Base-by-base conservation (phyloP, 2,888 invertebrate species). In the Cartodere bifasciata region DNA sequence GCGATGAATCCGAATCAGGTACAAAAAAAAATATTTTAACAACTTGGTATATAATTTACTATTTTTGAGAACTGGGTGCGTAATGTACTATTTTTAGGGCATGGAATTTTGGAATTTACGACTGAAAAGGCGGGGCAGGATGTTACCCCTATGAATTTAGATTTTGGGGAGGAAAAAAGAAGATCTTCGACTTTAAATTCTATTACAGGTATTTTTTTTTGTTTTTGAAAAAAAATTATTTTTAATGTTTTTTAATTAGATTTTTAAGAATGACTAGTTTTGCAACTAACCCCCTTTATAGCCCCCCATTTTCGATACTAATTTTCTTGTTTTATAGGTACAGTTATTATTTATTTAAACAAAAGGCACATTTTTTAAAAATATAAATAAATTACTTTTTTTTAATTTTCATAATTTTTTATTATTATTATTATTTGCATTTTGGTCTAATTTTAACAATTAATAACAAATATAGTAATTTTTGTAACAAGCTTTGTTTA, bases 101-200 rank as follows among this genome's bases (percentile, higher is more conserved):
- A 78, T 37, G 80, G 80, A 23, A 80, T 81, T 45, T 60, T 88
- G 31, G 87, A 88, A 58, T 85, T 88, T 59, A 76, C 81, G 13
- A 81, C 88, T 1, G 81, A 83, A 40, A 86, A 86, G 54, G 86
- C 86, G 0, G 87, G 87, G 1, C 78, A 77, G 50, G 87, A 88
- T 52, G 82, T 87, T 32, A 87, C 87, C 2, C 87, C 87, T 1
- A 70, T 85, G 40, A 86, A 86, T 58, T 71, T 83, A 45, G 75
- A 81, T 50, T 85, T 83, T 51, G 73, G 72, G 44, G 71, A 72
- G 35, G 68, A 67, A 31, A 75, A 76, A 50, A 70, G 74, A 44
- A 62, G 75, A 42, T 76, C 75, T 38, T 75, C 78, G 9, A 77
- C 80, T 0, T 64, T 81, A 37, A 79, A 79, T 57, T 80, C 80